A percentile compares a stretch with the other conserved stretches of the same genome.
phyloP scores from a whole-genome alignment of 2,113 vertebrate genomes.

The Genyomyrus donnyi region DNA sequence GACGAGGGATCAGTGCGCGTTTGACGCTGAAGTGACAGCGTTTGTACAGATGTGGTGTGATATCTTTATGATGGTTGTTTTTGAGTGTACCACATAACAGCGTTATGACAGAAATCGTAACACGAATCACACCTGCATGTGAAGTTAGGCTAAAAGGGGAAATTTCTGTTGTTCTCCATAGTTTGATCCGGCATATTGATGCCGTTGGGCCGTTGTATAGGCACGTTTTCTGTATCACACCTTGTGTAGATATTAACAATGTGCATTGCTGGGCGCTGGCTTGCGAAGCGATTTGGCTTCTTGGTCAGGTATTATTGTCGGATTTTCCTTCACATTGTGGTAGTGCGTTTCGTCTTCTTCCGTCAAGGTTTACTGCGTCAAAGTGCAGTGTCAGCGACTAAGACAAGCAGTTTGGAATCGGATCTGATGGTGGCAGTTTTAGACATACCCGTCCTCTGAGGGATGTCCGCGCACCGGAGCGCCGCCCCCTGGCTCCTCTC shows the following conservation, averaged over 20 bases:
- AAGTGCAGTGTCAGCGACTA: neutral
- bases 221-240: neutral
- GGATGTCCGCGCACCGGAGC: conserved; percentile 22
- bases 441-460: neutral
- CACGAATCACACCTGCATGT: conserved; percentile 54
- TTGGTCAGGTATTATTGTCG: neutral
- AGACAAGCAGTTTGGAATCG: neutral
- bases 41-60: conserved; percentile 60
- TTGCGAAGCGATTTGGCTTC: neutral
- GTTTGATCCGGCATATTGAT: conserved; percentile 1
- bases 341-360: neutral
- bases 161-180: neutral
- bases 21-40: conserved; percentile 61
- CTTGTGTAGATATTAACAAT: neutral
- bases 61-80: conserved; percentile 32
- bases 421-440: neutral
- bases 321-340: neutral
- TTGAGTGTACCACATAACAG: conserved; percentile 31
- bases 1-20: conserved; percentile 54
- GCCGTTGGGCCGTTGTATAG: neutral
- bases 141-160: conserved; percentile 33
- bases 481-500: conserved; percentile 28
- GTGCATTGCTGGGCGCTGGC: neutral
- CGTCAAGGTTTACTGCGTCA: neutral
- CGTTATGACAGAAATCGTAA: conserved; percentile 44